These are phyloP conservation scores for Bembecia ichneumoniformis DNA, from an alignment of 2,888 invertebrate genomes.

Conservation along the genomic window DNA sequence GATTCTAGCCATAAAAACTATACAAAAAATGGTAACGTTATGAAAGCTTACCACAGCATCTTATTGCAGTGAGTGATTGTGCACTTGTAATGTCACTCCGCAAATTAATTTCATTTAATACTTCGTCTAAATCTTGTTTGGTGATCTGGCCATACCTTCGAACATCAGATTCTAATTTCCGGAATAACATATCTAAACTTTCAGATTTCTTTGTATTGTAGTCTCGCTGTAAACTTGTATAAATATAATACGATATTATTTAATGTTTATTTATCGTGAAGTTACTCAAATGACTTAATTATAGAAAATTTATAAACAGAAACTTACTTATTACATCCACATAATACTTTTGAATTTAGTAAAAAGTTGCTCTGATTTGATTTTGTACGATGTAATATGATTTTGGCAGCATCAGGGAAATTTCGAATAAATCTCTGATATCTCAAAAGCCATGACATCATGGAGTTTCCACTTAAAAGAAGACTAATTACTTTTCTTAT, in stretches of 20 bases:
- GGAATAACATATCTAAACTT: slow-evolving; percentile 76
- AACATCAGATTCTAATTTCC: slow-evolving; percentile 78
- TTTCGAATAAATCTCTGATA: slow-evolving; percentile 83
- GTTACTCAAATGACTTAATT: neutral
- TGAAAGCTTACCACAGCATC: slow-evolving; percentile 79
- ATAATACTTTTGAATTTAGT: slow-evolving; percentile 47
- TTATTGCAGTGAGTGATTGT: slow-evolving; percentile 82
- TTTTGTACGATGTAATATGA: slow-evolving; percentile 76
- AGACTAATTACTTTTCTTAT: too few species aligned
- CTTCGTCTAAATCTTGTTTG: slow-evolving; percentile 81
- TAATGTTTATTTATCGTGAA: slow-evolving; percentile 9
- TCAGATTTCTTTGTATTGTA: slow-evolving; percentile 72
- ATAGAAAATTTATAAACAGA: too few species aligned
- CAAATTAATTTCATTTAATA: slow-evolving; percentile 80
- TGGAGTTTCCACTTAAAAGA: slow-evolving; percentile 1
- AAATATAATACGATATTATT: slow-evolving; percentile 9
- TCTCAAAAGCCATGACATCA: slow-evolving; percentile 77
- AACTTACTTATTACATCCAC: slow-evolving; percentile 52
- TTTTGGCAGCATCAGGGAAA: slow-evolving; percentile 80
- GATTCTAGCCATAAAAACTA: too few species aligned
- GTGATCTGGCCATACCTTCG: slow-evolving; percentile 81
- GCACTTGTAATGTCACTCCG: slow-evolving; percentile 81
- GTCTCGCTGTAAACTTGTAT: slow-evolving; percentile 69
- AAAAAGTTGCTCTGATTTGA: slow-evolving; percentile 75
- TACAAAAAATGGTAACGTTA: too few species aligned